phyloP scores from a whole-genome alignment of 1,140 invertebrate genomes.

The Caenorhabditis brenneri region DNA sequence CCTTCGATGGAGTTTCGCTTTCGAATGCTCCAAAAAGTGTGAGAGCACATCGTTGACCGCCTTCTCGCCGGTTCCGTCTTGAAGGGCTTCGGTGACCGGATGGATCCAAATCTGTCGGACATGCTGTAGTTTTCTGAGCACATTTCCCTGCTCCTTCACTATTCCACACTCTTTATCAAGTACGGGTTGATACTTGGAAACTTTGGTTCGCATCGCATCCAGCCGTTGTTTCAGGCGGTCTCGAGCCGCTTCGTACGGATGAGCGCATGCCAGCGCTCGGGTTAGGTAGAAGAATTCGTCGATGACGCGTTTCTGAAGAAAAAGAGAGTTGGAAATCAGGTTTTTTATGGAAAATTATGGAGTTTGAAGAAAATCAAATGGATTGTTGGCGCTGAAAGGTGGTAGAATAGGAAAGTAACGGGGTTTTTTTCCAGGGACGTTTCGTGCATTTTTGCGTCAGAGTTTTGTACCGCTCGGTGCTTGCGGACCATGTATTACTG shows the following conservation, averaged over 20 bases:
- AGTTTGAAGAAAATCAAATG: no score
- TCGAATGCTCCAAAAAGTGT: not conserved
- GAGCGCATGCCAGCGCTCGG: conserved; percentile 43
- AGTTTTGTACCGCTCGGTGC: no score
- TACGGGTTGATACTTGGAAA: conserved; percentile 27
- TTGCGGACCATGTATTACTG: no score
- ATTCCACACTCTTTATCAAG: conserved; percentile 44
- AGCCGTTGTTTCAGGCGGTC: conserved; percentile 37
- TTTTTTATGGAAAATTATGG: not conserved
- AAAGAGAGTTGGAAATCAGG: not conserved
- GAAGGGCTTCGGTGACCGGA: not conserved
- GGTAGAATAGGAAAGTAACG: no score
- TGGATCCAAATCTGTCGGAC: conserved; percentile 24
- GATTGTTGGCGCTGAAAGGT: no score
- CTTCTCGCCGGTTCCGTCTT: not conserved
- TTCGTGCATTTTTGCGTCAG: no score
- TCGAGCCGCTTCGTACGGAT: conserved; percentile 47
- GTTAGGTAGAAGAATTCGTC: conserved; percentile 51
- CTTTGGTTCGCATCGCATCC: conserved; percentile 47
- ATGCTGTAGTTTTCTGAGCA: not conserved
- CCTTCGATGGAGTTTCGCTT: conserved; percentile 43
- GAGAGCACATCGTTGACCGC: not conserved
- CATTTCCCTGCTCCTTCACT: conserved; percentile 26
- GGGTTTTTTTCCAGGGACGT: no score
- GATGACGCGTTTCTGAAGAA: conserved; percentile 48